phyloP scores from a whole-genome alignment of 1,140 invertebrate genomes.

The Diorhabda elongata region DNA sequence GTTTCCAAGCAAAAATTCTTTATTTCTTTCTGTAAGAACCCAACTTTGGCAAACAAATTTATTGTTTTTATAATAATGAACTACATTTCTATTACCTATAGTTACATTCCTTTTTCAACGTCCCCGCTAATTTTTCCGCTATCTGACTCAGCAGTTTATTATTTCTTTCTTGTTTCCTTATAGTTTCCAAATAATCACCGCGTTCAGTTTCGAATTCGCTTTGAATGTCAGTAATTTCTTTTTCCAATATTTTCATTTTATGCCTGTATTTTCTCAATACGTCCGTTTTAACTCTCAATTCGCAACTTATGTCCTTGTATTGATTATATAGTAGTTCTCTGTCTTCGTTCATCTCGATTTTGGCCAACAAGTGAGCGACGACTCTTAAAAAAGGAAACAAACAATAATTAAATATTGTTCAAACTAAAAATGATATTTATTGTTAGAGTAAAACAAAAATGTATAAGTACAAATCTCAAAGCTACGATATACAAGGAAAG shows the following conservation, averaged over 20 bases:
- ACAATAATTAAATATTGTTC: not conserved
- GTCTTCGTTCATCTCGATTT: slow-evolving; percentile 66
- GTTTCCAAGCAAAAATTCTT: too few species aligned
- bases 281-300: slow-evolving; percentile 69
- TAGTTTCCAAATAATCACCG: slow-evolving; percentile 81
- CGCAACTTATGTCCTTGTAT: slow-evolving; percentile 73
- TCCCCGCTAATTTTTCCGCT: slow-evolving; percentile 66
- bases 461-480: too few species aligned
- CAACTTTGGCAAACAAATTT: too few species aligned
- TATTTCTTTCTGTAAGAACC: too few species aligned
- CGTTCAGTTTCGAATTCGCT: slow-evolving; percentile 81
- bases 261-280: slow-evolving; percentile 64
- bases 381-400: slow-evolving; percentile 46
- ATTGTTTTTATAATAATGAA: not conserved
- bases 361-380: slow-evolving; percentile 61
- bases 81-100: slow-evolving; percentile 53
- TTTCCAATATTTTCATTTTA: slow-evolving; percentile 62
- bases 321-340: slow-evolving; percentile 57
- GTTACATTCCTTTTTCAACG: slow-evolving; percentile 70
- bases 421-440: too few species aligned
- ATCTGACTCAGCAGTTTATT: slow-evolving; percentile 67
- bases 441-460: too few species aligned
- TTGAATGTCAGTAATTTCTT: slow-evolving; percentile 75
- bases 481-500: too few species aligned
- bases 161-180: slow-evolving; percentile 71